Percentiles rank a stretch among this genome's conserved stretches.
Evolutionary conservation across 2,113 vertebrate genomes (phyloP).

Genomic region (Lichenostomus cassidix): DNA sequence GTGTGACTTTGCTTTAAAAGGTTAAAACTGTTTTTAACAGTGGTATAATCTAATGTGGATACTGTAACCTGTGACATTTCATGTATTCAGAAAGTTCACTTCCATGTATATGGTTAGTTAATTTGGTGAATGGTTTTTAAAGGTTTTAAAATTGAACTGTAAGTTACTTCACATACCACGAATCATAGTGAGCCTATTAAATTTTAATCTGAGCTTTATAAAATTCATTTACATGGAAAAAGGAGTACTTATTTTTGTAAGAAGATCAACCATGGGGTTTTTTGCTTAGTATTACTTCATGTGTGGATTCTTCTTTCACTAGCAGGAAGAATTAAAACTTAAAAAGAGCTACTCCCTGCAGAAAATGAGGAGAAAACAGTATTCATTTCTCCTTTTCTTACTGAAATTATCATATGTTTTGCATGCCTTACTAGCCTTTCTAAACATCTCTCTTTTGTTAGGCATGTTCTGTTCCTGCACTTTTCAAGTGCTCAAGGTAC

Average conservation of each 20-base stretch:
- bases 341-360: not conserved
- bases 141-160: not conserved
- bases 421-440: not conserved
- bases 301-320: not conserved
- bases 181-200: not conserved
- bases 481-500: not conserved
- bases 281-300: not conserved
- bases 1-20: not conserved
- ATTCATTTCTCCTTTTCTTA: not conserved
- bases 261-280: not conserved
- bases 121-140: not conserved
- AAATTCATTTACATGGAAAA: not conserved
- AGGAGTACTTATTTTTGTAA: not conserved
- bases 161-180: not conserved
- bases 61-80: not conserved
- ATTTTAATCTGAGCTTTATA: not conserved
- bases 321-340: not conserved
- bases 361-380: not conserved
- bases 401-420: not conserved
- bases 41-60: not conserved
- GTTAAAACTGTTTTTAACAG: not conserved
- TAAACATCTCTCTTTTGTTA: not conserved
- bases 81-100: not conserved
- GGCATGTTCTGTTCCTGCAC: not conserved
- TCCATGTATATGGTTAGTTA: not conserved